Evolutionary conservation across 2,888 invertebrate species (phyloP).

Genomic region (Tenthredo mesomela): DNA sequence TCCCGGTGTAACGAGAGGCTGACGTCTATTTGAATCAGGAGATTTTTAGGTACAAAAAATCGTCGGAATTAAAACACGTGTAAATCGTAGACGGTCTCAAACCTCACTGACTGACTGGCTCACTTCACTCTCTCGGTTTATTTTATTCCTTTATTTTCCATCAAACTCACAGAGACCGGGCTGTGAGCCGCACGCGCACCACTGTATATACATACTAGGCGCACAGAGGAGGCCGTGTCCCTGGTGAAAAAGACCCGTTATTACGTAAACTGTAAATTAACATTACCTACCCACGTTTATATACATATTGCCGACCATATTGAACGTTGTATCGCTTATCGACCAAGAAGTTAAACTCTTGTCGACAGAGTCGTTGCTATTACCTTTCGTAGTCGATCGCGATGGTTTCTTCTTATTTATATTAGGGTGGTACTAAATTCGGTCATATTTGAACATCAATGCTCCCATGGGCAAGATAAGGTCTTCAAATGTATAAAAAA

Average conservation of each 20-base stretch:
- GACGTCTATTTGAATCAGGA: no score
- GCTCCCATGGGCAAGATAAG: no score
- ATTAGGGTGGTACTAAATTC: no score
- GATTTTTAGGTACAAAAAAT: no score
- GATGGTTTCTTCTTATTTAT: background rate
- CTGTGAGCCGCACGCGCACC: conserved; percentile 41
- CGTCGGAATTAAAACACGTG: conserved; percentile 17
- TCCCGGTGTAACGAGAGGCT: no score
- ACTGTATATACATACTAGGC: no score
- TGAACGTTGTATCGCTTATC: background rate
- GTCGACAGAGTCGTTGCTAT: background rate
- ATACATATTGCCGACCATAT: background rate
- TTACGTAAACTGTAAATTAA: background rate
- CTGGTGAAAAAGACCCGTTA: background rate
- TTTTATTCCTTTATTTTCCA: conserved; percentile 32
- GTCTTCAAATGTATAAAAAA: no score
- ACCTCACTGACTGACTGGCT: conserved; percentile 49
- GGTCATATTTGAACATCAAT: no score
- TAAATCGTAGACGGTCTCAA: conserved; percentile 22
- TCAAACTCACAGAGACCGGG: conserved; percentile 32
- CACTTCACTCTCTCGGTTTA: conserved; percentile 25
- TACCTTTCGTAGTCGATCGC: background rate
- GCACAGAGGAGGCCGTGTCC: conserved; percentile 37
- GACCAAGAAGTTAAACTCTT: background rate
- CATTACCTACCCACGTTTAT: background rate